Evolutionary conservation across 2,113 vertebrate genomes (phyloP).

Genomic region (Pan troglodytes): NHGRI_mPanTro3-v2.1_pri NC_086015.1:180122501-180123000

Average conservation of each 20-base stretch:
- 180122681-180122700: background rate
- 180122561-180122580: too few relatives aligned
- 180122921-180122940: background rate
- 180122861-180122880: background rate
- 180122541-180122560: too few relatives aligned
- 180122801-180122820: slow-evolving; percentile 42
- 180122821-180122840: slow-evolving; percentile 33
- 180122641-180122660: background rate
- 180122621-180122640: slow-evolving; percentile 37
- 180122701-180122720: slow-evolving; percentile 60
- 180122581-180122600: too few relatives aligned
- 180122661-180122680: slow-evolving; percentile 15
- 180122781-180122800: slow-evolving; percentile 68
- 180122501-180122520: too few relatives aligned
- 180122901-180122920: background rate
- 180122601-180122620: slow-evolving; percentile 45
- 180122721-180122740: slow-evolving; percentile 52
- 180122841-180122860: background rate
- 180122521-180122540: too few relatives aligned
- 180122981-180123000: background rate
- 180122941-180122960: background rate
- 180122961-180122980: background rate
- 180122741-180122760: slow-evolving; percentile 57
- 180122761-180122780: slow-evolving; percentile 53
- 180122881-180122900: background rate